Percentiles rank a stretch among this genome's conserved stretches.
These are phyloP conservation scores for Oceanites oceanicus DNA, from an alignment of 2,113 vertebrate genomes.

Conservation along the genomic window DNA sequence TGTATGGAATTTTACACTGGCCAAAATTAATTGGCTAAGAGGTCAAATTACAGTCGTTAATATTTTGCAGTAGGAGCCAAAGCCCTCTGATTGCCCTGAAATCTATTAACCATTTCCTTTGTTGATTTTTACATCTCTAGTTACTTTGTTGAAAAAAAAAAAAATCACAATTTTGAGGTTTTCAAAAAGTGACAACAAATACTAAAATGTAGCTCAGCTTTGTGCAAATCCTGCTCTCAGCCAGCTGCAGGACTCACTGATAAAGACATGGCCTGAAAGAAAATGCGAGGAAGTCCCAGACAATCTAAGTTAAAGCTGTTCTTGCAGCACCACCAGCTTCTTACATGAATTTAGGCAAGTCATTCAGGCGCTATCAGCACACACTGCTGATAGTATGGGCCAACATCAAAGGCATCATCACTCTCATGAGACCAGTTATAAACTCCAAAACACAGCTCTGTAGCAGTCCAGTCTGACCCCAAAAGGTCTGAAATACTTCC, in stretches of 20 bases:
- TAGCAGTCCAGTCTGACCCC: not conserved
- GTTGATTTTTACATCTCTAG: not conserved
- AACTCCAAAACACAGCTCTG: not conserved
- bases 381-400: not conserved
- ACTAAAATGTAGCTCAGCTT: not conserved
- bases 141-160: not conserved
- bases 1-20: conserved; percentile 71
- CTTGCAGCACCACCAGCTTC: not conserved
- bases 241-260: not conserved
- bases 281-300: not conserved
- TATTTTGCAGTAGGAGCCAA: conserved; percentile 64
- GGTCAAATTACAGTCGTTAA: conserved; percentile 68
- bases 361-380: not conserved
- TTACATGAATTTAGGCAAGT: not conserved
- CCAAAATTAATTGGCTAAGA: conserved; percentile 74
- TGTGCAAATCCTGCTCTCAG: not conserved
- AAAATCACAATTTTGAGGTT: not conserved
- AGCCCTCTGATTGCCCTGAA: conserved; percentile 19
- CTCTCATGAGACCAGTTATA: not conserved
- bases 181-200: conserved; percentile 7
- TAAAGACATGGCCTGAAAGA: not conserved
- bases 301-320: not conserved
- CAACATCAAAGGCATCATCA: not conserved
- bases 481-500: not conserved
- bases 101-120: conserved; percentile 44